These are phyloP conservation scores for Plectropomus leopardus DNA, from an alignment of 2,113 vertebrate species.

Conservation along the genomic window DNA sequence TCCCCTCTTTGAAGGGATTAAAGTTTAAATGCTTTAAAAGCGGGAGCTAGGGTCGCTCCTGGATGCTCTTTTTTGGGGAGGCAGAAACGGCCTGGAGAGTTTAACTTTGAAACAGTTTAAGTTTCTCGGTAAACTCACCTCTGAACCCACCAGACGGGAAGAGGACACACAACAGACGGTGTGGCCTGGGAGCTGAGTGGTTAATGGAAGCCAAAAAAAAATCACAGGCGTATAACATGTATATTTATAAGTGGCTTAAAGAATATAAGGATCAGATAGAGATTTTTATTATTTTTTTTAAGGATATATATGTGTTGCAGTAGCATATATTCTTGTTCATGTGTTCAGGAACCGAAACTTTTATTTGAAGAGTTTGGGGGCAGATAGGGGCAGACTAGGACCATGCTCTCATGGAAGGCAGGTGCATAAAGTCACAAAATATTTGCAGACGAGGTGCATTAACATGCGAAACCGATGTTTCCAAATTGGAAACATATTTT, in stretches of 20 bases:
- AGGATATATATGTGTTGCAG: neutral
- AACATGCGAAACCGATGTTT: neutral
- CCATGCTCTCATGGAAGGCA: neutral
- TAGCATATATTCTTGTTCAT: neutral
- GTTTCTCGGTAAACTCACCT: conserved; percentile 78
- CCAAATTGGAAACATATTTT: neutral
- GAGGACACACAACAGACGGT: conserved; percentile 52
- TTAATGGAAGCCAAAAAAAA: neutral
- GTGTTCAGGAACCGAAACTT: neutral
- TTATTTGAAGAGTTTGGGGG: no score
- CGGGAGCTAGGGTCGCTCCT: conserved; percentile 65
- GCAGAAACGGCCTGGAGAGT: conserved; percentile 42
- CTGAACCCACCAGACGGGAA: conserved; percentile 72
- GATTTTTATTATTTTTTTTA: neutral
- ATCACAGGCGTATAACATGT: neutral
- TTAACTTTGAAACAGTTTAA: conserved; percentile 80
- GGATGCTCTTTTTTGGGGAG: conserved; percentile 70
- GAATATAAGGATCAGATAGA: neutral
- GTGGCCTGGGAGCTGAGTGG: conserved; percentile 28
- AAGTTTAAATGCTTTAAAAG: conserved; percentile 64
- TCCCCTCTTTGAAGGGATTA: conserved; percentile 83
- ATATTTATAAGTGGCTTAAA: neutral
- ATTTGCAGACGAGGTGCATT: neutral
- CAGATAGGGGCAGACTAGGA: no score
- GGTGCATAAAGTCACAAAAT: neutral